These are phyloP conservation scores for Drosophila pachea DNA, from an alignment of 1,140 invertebrate genomes.

Conservation along the genomic window DNA sequence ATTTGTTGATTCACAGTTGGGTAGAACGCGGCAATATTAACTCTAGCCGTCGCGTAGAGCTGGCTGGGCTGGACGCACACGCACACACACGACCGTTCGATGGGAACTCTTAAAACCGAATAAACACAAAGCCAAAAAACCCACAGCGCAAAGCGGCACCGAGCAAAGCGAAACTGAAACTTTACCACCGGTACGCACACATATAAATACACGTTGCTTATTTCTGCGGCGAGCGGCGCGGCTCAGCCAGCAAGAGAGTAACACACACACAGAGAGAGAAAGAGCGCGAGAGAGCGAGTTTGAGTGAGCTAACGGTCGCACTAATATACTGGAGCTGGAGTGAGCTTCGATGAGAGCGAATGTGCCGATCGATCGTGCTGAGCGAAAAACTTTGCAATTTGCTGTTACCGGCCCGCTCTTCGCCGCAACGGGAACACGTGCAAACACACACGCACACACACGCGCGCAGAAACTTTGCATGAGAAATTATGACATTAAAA, in stretches of 20 bases:
- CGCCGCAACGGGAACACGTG: conserved; percentile 30
- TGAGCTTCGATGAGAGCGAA: conserved; percentile 39
- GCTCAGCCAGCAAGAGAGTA: conserved; percentile 1
- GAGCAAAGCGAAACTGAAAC: conserved; percentile 36
- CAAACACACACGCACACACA: conserved; percentile 2
- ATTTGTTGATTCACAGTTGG: conserved; percentile 23
- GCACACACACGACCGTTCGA: conserved; percentile 61
- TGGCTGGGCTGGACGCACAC: background rate
- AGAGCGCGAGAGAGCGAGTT: background rate
- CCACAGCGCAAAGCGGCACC: conserved; percentile 25
- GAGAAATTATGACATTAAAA: conserved; percentile 19
- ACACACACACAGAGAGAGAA: conserved; percentile 18
- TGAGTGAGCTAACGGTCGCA: background rate
- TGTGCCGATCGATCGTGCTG: conserved; percentile 8
- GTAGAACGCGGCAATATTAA: conserved; percentile 26
- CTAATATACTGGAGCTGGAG: conserved; percentile 22
- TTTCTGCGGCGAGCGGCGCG: background rate
- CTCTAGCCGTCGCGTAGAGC: conserved; percentile 30
- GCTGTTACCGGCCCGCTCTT: conserved; percentile 10
- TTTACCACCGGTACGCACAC: conserved; percentile 39
- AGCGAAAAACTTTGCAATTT: conserved; percentile 12
- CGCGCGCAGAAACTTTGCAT: background rate
- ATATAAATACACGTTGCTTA: conserved; percentile 14
- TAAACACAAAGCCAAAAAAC: conserved; percentile 45
- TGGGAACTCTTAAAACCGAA: conserved; percentile 59